Conservation (phyloP, 2,888 invertebrate genomes). For the Trachelus tabidus region DNA sequence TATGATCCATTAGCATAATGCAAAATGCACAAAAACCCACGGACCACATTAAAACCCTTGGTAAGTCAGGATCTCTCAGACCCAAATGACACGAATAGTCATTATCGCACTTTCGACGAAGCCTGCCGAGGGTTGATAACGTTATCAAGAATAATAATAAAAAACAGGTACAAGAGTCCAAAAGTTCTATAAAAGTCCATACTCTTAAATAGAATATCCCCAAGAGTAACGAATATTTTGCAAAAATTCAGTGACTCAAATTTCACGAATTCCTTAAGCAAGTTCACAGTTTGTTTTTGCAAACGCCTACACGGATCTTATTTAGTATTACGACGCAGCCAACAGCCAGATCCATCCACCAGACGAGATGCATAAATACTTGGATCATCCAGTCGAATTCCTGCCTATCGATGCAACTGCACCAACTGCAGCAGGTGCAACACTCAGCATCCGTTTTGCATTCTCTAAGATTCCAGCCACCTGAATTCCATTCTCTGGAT, state of each 20-base stretch:
- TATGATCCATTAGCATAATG: not conserved
- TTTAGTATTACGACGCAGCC: not conserved
- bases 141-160: too few species aligned
- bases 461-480: not conserved
- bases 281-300: not conserved
- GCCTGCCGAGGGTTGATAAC: not conserved
- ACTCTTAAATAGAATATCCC: not conserved
- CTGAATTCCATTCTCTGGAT: not conserved
- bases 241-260: not conserved
- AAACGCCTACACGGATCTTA: not conserved
- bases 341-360: not conserved
- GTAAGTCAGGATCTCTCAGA: too few species aligned
- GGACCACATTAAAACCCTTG: not conserved
- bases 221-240: not conserved
- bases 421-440: too few species aligned
- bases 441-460: not conserved
- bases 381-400: not conserved
- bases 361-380: not conserved
- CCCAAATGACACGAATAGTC: too few species aligned
- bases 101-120: too few species aligned
- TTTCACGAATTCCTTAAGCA: not conserved
- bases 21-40: not conserved
- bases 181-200: too few species aligned
- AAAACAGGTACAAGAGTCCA: too few species aligned
- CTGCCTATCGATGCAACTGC: not conserved